Base-by-base conservation (phyloP, 2,113 vertebrate genomes). In the Hemicordylus capensis region DNA sequence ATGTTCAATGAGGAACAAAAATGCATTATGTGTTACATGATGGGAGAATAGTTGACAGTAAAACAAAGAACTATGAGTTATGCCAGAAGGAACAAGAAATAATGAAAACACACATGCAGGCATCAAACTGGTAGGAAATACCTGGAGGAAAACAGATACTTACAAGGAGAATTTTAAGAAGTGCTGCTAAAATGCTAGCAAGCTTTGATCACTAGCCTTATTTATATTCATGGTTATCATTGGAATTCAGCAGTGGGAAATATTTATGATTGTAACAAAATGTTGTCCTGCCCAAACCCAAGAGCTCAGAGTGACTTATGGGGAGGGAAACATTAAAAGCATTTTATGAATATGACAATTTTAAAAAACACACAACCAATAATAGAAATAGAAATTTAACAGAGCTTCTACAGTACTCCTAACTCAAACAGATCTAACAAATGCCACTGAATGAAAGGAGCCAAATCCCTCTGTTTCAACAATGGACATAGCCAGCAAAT, bases 21-120 rank as follows among this genome's bases (percentile, higher is more conserved):
- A 67, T 85, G 88, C 86, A 15, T 76, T 85, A 85, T 87, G 0
- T 3, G 79, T 69, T 75, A 2, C 73, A 46, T 73, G 78, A 91
- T 77, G 54, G 67, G 74, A 89, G 73, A 92, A 91, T 39, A 48
- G 7, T 83, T 86, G 70, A 70, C 54, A 88, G 66, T 89, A 91
- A 93, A 93, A 92, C 7, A 88, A 72, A 75, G 80, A 79, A 61
- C 69, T 34, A 81, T 83, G 72, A 90, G 76, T 63, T 81, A 39
- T 84, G 76, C 31, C 80, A 92, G 89, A 81, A 37, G 81, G 91
- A 88, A 84, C 63, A 89, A 84, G 8, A 80, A 77, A 85, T 6
- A 7, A 77, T 20, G 34, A 75, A 89, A 89, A 82, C 37, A 81
- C 61, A 78, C 66, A 84, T 81, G 69, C 82, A 74, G 70, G 64